phyloP scores from a whole-genome alignment of 2,797 vertebrate genomes.

The Anabacerthia variegaticeps region DNA sequence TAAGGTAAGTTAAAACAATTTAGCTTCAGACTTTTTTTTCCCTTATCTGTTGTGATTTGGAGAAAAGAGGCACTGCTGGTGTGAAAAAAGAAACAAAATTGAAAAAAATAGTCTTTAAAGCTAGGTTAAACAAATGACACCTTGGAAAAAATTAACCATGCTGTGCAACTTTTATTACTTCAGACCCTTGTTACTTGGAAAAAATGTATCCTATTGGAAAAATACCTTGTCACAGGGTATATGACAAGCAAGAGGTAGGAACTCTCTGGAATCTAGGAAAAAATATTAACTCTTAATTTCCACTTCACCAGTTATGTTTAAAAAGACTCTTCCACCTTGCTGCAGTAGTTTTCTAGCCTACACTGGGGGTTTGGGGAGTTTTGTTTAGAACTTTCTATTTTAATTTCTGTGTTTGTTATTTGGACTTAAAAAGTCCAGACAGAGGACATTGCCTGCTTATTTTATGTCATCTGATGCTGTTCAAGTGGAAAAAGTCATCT shows the following conservation, averaged over 20 bases:
- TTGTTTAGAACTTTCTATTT: not conserved
- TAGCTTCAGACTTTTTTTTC: not conserved
- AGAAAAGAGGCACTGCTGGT: accelerated
- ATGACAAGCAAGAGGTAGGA: not conserved
- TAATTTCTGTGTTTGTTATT: not conserved
- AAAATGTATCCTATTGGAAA: not conserved
- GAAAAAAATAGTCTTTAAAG: not conserved
- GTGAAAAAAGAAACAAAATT: not conserved
- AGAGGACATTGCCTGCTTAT: not conserved
- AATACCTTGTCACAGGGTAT: not conserved
- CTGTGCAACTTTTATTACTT: not conserved
- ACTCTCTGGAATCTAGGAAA: not conserved
- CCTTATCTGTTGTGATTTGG: not conserved
- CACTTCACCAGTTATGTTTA: not conserved
- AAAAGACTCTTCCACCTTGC: not conserved
- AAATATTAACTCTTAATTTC: not conserved
- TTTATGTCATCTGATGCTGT: not conserved
- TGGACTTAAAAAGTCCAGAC: not conserved
- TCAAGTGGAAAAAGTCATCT: not conserved
- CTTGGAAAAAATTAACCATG: accelerated
- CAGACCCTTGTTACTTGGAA: not conserved
- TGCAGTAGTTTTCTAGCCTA: not conserved
- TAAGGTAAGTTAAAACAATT: slow-evolving; percentile 80
- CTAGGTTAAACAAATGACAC: not conserved
- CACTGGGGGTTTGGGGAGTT: accelerated